Base-by-base conservation (phyloP, 1,140 invertebrate genomes). In the Cotesia chilonis region DNA sequence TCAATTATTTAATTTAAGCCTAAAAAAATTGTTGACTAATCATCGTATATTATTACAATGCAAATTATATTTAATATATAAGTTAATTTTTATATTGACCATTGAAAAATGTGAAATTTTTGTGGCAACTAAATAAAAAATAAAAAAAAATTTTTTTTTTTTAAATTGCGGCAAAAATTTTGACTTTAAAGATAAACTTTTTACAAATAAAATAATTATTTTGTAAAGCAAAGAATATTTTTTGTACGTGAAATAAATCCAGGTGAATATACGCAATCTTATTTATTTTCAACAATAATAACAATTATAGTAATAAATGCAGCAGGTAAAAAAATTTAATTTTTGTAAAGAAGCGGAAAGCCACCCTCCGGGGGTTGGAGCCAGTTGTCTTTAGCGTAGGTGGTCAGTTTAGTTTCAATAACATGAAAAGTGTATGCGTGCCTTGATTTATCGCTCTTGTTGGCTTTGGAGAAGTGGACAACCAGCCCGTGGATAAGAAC, bases 401-500 rank as follows among this genome's bases (percentile, higher is more conserved):
- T 87, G 0, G 92, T 92, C 55, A 92, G 86, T 12, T 92, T 86
- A 66, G 91, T 91, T 84, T 99, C 97, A 66, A 95, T 90, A 0
- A 98, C 90, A 85, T 99, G 98, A 84, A 98, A 98, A 4, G 97
- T 98, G 85, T 99, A 99, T 3, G 95, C 95, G 76, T 97, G 94
- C 68, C 98, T 90, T n/a, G 95, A 93, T 67, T 92, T 91, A 0
- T 90, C 79, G 0, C 96, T 98, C 68, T 88, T 91, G 83, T 99
- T 99, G 5, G 89, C 85, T 55, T 94, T 93, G 81, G 97, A 99
- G 81, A 93, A 94, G 82, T 99, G 98, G 0, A 98, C 93, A 2
- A 99, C 96, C 82, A 95, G 91, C 0, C 97, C 97, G 79, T 99
- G 93, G 63, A 99, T 93, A 4, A 99, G 80, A 59, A 99, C 91